phyloP scores from a whole-genome alignment of 2,113 vertebrate genomes.

The Equus quagga region DNA sequence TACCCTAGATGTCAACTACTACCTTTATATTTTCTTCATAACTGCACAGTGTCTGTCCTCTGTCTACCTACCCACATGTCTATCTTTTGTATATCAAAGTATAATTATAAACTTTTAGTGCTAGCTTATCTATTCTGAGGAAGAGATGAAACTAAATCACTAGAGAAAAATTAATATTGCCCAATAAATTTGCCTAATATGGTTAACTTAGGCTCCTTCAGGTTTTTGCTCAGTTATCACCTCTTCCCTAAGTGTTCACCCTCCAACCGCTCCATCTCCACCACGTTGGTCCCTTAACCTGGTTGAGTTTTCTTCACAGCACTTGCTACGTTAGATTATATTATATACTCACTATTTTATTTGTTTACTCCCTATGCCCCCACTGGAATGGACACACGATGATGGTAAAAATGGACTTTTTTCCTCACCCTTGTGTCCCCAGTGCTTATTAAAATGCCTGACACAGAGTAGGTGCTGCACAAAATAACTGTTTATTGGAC shows the following conservation, averaged over 20 bases:
- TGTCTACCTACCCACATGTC: neutral
- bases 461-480: neutral
- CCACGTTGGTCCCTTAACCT: neutral
- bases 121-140: neutral
- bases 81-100: constrained; percentile 20
- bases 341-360: neutral
- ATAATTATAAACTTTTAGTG: neutral
- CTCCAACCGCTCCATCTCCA: neutral
- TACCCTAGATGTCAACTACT: neutral
- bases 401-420: neutral
- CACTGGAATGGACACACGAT: neutral
- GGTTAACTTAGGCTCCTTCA: neutral
- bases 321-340: neutral
- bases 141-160: neutral
- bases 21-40: constrained; percentile 23
- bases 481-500: neutral
- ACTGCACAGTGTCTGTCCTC: neutral
- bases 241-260: neutral
- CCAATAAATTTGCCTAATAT: neutral
- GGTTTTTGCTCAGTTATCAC: neutral
- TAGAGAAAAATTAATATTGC: constrained; percentile 10
- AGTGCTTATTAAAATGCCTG: neutral
- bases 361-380: neutral
- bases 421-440: neutral
- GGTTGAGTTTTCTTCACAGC: neutral